Conservation (phyloP, 2,888 invertebrate species). For the Drosophila conformis region DNA sequence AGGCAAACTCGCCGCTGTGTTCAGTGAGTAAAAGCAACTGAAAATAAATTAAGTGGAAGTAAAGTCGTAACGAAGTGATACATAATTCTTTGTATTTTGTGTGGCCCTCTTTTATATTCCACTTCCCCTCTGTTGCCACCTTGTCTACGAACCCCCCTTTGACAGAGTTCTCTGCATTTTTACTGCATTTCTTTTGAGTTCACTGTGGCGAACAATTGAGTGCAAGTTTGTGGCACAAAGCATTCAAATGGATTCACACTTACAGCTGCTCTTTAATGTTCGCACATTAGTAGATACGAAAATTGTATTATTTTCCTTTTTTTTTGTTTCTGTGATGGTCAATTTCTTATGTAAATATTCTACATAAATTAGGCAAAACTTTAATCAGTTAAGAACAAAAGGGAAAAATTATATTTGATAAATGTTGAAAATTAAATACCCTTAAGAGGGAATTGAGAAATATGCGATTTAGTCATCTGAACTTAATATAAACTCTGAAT, state of each 20-base stretch:
- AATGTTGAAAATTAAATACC: neutral
- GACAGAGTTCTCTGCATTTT: slow-evolving; percentile 31
- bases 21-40: slow-evolving; percentile 69
- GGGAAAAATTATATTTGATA: no score
- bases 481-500: neutral
- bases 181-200: slow-evolving; percentile 47
- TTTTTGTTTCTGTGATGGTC: neutral
- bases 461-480: neutral
- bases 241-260: slow-evolving; percentile 16
- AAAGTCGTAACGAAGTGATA: slow-evolving; percentile 79
- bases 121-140: neutral
- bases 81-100: slow-evolving; percentile 72
- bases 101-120: slow-evolving; percentile 10
- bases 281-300: slow-evolving; percentile 15
- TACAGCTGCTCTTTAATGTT: slow-evolving; percentile 21
- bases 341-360: neutral
- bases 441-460: neutral
- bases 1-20: slow-evolving; percentile 27
- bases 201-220: slow-evolving; percentile 54
- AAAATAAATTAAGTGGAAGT: slow-evolving; percentile 80
- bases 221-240: slow-evolving; percentile 57
- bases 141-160: neutral
- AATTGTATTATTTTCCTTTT: slow-evolving; percentile 6
- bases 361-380: slow-evolving; percentile 11
- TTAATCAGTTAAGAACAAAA: slow-evolving; percentile 16